Evolutionary conservation across 2,113 vertebrate genomes (phyloP), one percentile per base, ranked within the genome.

Genomic region (Riparia riparia): DNA sequence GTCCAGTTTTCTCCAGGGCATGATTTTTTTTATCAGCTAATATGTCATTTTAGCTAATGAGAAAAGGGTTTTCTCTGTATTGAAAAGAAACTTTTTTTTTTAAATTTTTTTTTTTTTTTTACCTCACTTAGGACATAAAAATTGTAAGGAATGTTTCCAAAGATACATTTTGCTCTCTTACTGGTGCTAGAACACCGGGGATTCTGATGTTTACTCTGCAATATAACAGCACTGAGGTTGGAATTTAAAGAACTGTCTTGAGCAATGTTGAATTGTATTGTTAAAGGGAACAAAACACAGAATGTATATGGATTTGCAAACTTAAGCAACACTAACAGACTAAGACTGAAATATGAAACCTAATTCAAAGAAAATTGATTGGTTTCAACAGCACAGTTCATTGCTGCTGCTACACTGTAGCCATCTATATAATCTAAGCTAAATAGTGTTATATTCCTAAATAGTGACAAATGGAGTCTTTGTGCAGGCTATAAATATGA

Each of bases 41-140:
- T 95, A 86, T 96, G 94, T 97, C 90, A 60, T 96, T 98, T 93
- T 88, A 94, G 56, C 58, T 92, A 88, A 86, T 64, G 93, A 88
- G 65, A 94, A 95, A 95, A 70, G 21, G 79, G 54, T 37, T 95
- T 95, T 94, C 19, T 58, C 2, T 72, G 12, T 95, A 72, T 91
- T 91, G 64, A 93, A 70, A 87, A 49, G 26, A 90, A 90, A 44
- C 19, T 15, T 10, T 47, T 47, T 47, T 45, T 47, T 44, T 42
- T 42, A 14, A n/a, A n/a, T 42, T 29, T 42, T 57, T 81, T 95
- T 83, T 39, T 60, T 79, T 95, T 85, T 98, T 98, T 98, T 98
- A 98, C 98, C 98, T 99, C 98, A 98, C 93, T 97, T 98, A 98
- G 95, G 96, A 98, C 97, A 95, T 93, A 94, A 92, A 97, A 95